These are phyloP conservation scores for Tromatobia lineatoria DNA, from an alignment of 2,888 invertebrate species.

Conservation along the genomic window DNA sequence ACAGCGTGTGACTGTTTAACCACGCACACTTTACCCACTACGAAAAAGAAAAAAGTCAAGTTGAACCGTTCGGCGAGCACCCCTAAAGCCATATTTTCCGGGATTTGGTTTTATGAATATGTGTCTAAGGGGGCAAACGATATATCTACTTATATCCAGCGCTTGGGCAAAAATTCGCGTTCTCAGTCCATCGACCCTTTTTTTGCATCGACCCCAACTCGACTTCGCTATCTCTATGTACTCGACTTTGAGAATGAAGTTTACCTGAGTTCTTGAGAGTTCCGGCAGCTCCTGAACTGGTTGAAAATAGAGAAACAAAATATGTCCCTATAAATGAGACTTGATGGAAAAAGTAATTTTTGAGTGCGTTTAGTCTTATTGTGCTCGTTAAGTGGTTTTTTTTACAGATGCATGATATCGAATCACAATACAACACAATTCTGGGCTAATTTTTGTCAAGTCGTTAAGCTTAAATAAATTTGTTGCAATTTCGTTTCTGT, in stretches of 20 bases:
- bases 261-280: constrained; percentile 8
- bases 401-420: too few species aligned
- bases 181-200: constrained; percentile 31
- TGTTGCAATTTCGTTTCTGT: too few species aligned
- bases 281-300: not conserved
- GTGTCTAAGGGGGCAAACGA: constrained; percentile 10
- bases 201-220: not conserved
- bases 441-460: too few species aligned
- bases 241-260: constrained; percentile 11
- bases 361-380: too few species aligned
- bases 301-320: not conserved
- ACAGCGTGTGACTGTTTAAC: constrained; percentile 46
- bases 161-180: not conserved
- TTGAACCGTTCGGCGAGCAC: constrained; percentile 15
- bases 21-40: constrained; percentile 28
- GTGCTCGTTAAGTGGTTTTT: too few species aligned
- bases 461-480: too few species aligned
- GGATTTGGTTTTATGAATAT: constrained; percentile 43
- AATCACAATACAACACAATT: too few species aligned
- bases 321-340: too few species aligned
- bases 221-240: not conserved
- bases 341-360: too few species aligned
- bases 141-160: constrained; percentile 2
- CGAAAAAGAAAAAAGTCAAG: constrained; percentile 31
- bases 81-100: constrained; percentile 18